A percentile compares a stretch with the other conserved stretches of the same genome.
Evolutionary conservation across 2,888 invertebrate genomes (phyloP).

Genomic region (Drosophila lacicola): DNA sequence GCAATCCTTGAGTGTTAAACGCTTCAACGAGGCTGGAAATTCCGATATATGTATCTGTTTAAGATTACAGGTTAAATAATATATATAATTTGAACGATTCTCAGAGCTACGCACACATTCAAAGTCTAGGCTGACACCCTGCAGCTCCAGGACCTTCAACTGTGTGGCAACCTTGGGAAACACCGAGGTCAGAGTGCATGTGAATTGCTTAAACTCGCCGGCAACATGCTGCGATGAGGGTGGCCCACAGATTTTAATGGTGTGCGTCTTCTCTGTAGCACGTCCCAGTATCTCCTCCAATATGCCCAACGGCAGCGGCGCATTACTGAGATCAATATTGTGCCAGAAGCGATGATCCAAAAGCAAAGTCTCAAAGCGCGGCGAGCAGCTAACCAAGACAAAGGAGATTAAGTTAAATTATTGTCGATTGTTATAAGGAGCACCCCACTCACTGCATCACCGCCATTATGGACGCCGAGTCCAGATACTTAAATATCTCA

Average conservation of each 20-base stretch:
- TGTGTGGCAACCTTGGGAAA: constrained; percentile 75
- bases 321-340: constrained; percentile 80
- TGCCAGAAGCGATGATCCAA: constrained; percentile 84
- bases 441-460: constrained; percentile 78
- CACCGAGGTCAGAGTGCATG: constrained; percentile 71
- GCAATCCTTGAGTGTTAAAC: constrained; percentile 85
- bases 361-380: constrained; percentile 80
- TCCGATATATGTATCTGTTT: constrained; percentile 87
- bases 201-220: constrained; percentile 77
- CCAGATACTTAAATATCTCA: constrained; percentile 83
- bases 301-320: constrained; percentile 74
- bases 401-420: constrained; percentile 2
- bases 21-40: constrained; percentile 88
- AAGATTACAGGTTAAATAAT: not conserved
- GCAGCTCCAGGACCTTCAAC: constrained; percentile 77
- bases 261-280: constrained; percentile 79
- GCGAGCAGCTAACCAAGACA: constrained; percentile 75
- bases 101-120: constrained; percentile 65
- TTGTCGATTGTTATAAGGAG: not conserved
- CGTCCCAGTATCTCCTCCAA: constrained; percentile 78
- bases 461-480: constrained; percentile 79
- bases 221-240: constrained; percentile 74
- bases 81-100: not conserved
- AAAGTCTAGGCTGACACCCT: constrained; percentile 83
- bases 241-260: constrained; percentile 82